phyloP scores from a whole-genome alignment of 2,113 vertebrate genomes.

The Platichthys flesus region DNA sequence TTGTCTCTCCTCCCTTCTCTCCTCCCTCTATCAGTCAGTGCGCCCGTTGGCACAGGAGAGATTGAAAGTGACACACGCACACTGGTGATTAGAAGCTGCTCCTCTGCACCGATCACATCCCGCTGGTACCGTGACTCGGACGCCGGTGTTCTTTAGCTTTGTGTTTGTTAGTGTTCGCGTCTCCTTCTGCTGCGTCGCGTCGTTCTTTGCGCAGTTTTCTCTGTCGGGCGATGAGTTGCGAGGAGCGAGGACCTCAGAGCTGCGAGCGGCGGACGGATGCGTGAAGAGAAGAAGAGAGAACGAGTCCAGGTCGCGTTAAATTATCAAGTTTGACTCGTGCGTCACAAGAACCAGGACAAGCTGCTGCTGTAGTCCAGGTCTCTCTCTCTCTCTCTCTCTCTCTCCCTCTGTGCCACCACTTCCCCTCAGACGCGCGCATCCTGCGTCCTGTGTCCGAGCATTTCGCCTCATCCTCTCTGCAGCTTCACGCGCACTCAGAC shows the following conservation, averaged over 20 bases:
- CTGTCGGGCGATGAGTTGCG: constrained; percentile 43
- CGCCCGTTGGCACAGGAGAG: constrained; percentile 72
- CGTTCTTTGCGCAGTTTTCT: not conserved
- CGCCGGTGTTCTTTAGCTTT: not conserved
- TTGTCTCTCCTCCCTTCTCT: constrained; percentile 43
- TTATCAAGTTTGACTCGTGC: not conserved
- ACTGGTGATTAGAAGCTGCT: constrained; percentile 54
- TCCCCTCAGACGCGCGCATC: constrained; percentile 38
- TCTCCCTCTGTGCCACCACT: constrained; percentile 1
- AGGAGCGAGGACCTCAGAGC: constrained; percentile 18
- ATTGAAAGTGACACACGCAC: constrained; percentile 81
- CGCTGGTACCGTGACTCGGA: not conserved
- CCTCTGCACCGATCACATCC: constrained; percentile 27
- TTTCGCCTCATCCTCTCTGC: constrained; percentile 10
- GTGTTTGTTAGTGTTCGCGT: not conserved
- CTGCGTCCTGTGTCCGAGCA: constrained; percentile 15
- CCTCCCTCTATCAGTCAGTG: constrained; percentile 77
- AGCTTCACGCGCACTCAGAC: constrained; percentile 12
- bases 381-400: constrained; percentile 34
- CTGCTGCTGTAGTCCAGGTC: constrained; percentile 21
- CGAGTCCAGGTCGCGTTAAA: not conserved
- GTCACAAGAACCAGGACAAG: not conserved
- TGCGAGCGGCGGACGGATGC: constrained; percentile 26
- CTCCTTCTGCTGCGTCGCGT: constrained; percentile 1
- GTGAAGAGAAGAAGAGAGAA: not conserved